phyloP scores from a whole-genome alignment of 2,797 vertebrate species.

The Potorous gilbertii region DNA sequence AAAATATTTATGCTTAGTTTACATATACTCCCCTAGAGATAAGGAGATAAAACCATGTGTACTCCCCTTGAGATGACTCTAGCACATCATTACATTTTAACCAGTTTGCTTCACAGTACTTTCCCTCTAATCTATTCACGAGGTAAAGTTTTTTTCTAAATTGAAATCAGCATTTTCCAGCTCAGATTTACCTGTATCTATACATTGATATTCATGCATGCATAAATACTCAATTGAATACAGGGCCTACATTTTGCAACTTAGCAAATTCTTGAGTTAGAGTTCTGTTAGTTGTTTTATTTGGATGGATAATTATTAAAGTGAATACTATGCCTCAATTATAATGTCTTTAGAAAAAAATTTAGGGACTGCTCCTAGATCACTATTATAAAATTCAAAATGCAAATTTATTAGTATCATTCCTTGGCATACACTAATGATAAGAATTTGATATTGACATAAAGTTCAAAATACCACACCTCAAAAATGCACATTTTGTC shows the following conservation, averaged over 20 bases:
- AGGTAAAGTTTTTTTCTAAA: conserved; percentile 7
- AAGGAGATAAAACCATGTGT: conserved; percentile 37
- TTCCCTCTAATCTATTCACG: conserved; percentile 3
- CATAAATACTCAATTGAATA: not conserved
- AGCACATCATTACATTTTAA: conserved; percentile 43
- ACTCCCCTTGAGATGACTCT: conserved; percentile 31
- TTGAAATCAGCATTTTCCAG: conserved; percentile 5
- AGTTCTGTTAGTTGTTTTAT: not conserved
- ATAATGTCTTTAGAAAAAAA: not conserved
- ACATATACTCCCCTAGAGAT: conserved; percentile 42
- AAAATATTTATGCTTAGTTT: conserved; percentile 74
- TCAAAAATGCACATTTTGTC: not conserved
- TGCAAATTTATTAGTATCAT: not conserved
- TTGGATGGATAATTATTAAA: not conserved
- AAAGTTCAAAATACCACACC: not conserved
- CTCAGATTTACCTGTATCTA: conserved; percentile 5
- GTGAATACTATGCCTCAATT: not conserved
- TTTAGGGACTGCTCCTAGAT: not conserved
- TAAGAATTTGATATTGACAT: not conserved
- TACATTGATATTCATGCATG: not conserved
- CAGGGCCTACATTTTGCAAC: not conserved
- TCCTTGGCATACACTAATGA: not conserved
- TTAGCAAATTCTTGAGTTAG: not conserved
- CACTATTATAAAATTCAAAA: not conserved
- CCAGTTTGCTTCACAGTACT: not conserved